Conservation (phyloP, 92 coral and sea anemone genomes). For the Porites cylindrica region DNA sequence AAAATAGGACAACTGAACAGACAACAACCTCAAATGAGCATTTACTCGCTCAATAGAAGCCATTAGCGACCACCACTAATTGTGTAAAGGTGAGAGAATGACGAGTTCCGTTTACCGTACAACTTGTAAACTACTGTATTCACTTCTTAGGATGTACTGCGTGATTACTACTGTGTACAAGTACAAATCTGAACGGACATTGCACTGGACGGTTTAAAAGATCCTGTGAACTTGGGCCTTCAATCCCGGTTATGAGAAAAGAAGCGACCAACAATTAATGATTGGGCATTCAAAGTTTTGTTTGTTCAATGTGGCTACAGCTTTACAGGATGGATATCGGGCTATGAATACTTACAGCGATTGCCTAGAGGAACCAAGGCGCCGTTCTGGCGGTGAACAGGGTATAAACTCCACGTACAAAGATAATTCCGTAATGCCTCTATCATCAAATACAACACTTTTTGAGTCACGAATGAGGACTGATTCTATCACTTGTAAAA, state of each 20-base stretch:
- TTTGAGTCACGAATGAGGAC: constrained; percentile 6
- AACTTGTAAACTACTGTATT: constrained; percentile 14
- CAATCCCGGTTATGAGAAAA: constrained; percentile 4
- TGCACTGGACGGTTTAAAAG: neutral
- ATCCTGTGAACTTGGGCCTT: neutral
- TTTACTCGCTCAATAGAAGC: constrained; percentile 73
- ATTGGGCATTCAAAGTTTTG: neutral
- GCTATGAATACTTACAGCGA: constrained; percentile 1
- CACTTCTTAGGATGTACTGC: neutral
- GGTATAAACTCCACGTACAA: neutral
- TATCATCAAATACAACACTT: neutral
- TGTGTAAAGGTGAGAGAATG: constrained; percentile 82
- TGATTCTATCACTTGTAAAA: neutral
- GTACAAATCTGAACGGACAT: constrained; percentile 18
- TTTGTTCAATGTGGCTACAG: constrained; percentile 21
- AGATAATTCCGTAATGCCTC: constrained; percentile 1
- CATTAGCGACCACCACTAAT: constrained; percentile 77
- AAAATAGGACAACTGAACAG: constrained; percentile 87
- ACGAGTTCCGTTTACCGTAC: constrained; percentile 73
- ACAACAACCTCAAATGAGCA: constrained; percentile 81
- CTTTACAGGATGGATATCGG: neutral
- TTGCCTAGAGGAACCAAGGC: constrained; percentile 21
- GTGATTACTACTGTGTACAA: neutral
- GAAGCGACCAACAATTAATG: neutral
- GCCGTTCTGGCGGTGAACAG: constrained; percentile 28